phyloP scores from a whole-genome alignment of 2,797 vertebrate genomes.

The Notoglanidium macrostoma region DNA sequence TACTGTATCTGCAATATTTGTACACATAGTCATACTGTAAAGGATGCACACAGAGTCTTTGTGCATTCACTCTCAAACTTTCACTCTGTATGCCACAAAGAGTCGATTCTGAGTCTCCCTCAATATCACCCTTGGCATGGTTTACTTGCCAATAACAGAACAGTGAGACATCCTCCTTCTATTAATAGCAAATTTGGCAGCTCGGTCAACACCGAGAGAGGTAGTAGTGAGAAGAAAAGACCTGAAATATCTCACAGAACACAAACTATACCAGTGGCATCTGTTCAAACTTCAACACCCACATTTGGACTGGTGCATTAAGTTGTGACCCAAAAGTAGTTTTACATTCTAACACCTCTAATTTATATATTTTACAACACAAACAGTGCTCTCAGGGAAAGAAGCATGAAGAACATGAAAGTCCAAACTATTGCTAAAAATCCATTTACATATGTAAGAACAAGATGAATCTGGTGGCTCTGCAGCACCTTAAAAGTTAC shows the following conservation, averaged over 20 bases:
- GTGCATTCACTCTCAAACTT: background rate
- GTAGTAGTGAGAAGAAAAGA: background rate
- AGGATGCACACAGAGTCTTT: background rate
- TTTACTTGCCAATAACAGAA: slow-evolving; percentile 41
- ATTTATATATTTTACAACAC: background rate
- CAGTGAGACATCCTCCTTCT: slow-evolving; percentile 52
- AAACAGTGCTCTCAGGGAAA: background rate
- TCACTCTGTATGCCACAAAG: background rate
- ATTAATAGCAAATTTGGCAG: slow-evolving; percentile 50
- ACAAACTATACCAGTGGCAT: background rate
- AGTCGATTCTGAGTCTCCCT: background rate
- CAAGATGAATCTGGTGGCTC: background rate
- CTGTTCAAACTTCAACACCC: background rate
- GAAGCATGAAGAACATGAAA: background rate
- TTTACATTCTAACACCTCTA: background rate
- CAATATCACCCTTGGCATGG: slow-evolving; percentile 24
- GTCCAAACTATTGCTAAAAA: background rate
- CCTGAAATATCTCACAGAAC: background rate
- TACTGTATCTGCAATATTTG: slow-evolving; percentile 15
- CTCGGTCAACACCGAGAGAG: slow-evolving; percentile 48
- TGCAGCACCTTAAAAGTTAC: too few species aligned
- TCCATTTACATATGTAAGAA: too few species aligned
- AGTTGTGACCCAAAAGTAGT: background rate
- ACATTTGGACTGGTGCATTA: background rate
- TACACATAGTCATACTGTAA: background rate